phyloP scores from a whole-genome alignment of 2,113 vertebrate genomes.

The Rhodinocichla rosea region DNA sequence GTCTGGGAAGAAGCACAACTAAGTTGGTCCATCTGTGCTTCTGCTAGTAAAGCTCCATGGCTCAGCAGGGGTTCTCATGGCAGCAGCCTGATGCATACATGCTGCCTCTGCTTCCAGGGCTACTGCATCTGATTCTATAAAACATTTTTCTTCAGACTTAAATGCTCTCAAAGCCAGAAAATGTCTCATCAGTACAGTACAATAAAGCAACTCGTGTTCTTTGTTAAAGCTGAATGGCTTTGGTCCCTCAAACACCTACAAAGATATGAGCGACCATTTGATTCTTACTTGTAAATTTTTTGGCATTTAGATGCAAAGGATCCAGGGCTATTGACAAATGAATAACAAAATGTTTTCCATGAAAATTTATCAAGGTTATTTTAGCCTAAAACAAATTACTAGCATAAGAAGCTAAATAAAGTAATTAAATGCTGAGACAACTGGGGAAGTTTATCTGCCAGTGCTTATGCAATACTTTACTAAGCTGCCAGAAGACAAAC shows the following conservation, averaged over 20 bases:
- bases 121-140: neutral
- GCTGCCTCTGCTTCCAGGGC: neutral
- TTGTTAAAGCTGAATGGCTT: neutral
- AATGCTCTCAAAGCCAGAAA: neutral
- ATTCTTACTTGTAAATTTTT: neutral
- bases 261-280: rapidly evolving
- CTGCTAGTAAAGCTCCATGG: neutral
- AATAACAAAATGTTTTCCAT: neutral
- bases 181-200: neutral
- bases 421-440: neutral
- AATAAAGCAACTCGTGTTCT: neutral
- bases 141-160: neutral
- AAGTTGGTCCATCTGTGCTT: neutral
- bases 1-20: neutral
- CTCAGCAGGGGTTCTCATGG: neutral
- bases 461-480: neutral
- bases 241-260: neutral
- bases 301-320: neutral
- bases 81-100: neutral
- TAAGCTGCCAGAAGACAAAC: neutral
- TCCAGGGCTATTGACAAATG: neutral
- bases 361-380: neutral
- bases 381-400: neutral
- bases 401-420: neutral
- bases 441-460: neutral